Conservation (phyloP, 2,888 invertebrate species). For the Keiferia lycopersicella region DNA sequence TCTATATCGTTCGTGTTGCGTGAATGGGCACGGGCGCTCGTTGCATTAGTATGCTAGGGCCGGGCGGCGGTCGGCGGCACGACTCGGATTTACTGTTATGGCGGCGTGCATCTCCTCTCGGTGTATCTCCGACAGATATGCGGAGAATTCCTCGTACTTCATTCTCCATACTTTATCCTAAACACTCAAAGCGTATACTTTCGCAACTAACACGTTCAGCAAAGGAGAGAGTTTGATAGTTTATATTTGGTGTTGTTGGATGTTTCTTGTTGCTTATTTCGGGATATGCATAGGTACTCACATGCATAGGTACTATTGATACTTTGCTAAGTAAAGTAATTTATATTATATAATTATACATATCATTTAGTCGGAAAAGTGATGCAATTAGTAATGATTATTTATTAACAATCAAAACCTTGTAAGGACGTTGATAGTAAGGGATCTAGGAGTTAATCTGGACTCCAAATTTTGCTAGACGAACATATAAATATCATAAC, state of each 20-base stretch:
- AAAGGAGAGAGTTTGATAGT: background rate
- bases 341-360: too few species aligned
- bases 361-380: too few species aligned
- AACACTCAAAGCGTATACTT: constrained; percentile 2
- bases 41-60: constrained; percentile 67
- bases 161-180: constrained; percentile 12
- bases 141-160: constrained; percentile 24
- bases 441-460: too few species aligned
- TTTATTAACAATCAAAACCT: too few species aligned
- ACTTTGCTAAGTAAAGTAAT: too few species aligned
- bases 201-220: background rate
- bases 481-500: too few species aligned
- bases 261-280: background rate
- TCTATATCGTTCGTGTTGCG: background rate
- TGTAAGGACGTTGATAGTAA: too few species aligned
- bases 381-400: too few species aligned
- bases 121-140: constrained; percentile 27
- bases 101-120: constrained; percentile 53
- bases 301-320: too few species aligned
- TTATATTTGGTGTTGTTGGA: background rate
- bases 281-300: background rate
- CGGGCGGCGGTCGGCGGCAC: constrained; percentile 47
- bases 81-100: constrained; percentile 68
- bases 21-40: constrained; percentile 41
- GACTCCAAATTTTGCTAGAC: too few species aligned